phyloP scores from a whole-genome alignment of 1,140 invertebrate genomes.

The Drosophila nigromelanica region DNA sequence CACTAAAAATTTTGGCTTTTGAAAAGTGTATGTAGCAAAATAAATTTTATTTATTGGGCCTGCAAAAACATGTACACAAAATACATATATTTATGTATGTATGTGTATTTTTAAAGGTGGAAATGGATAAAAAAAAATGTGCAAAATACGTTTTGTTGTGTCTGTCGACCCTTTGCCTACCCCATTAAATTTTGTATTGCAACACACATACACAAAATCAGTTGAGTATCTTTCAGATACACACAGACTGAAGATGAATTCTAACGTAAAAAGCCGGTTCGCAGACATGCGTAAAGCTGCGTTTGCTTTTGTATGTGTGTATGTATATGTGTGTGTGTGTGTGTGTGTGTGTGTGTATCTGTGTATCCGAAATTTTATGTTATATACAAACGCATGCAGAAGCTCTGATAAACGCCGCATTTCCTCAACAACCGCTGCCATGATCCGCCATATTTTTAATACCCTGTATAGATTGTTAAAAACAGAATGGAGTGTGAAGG shows the following conservation, averaged over 20 bases:
- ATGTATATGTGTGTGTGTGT: conserved; percentile 18
- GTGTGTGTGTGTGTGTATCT: conserved; percentile 14
- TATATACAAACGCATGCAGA: conserved; percentile 9
- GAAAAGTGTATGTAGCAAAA: too few species aligned
- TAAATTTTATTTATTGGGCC: too few species aligned
- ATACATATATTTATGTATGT: not conserved
- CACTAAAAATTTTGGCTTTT: too few species aligned
- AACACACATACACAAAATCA: conserved; percentile 27
- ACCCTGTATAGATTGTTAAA: not conserved
- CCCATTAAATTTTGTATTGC: conserved; percentile 74
- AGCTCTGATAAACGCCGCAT: not conserved
- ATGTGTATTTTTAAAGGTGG: not conserved
- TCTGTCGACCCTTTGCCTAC: conserved; percentile 66
- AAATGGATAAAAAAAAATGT: not conserved
- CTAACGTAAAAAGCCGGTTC: conserved; percentile 75
- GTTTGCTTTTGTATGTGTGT: conserved; percentile 1
- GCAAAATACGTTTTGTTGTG: conserved; percentile 5
- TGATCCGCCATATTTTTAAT: conserved; percentile 53
- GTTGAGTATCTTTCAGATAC: conserved; percentile 49
- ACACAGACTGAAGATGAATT: conserved; percentile 53
- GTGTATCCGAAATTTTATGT: conserved; percentile 40
- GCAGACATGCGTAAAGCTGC: conserved; percentile 69
- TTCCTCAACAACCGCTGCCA: not conserved
- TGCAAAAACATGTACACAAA: too few species aligned
- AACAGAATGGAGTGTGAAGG: too few species aligned